Conservation (phyloP, 2,888 invertebrate genomes). For the Diploptera punctata region DNA sequence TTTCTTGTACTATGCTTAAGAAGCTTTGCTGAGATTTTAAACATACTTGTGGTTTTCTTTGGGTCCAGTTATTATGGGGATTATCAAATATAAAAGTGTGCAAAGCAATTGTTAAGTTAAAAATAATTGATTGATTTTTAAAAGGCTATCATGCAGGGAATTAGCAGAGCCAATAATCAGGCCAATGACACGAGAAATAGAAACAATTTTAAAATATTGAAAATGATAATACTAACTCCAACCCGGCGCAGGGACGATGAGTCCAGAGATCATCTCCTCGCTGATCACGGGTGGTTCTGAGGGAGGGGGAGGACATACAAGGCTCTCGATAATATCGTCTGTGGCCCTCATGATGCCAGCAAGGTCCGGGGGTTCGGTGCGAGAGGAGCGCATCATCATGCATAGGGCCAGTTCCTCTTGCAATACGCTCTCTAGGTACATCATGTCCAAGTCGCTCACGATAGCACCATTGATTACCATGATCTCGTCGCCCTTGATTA, state of each 20-base stretch:
- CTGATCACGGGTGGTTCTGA: conserved; percentile 91
- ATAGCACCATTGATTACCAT: conserved; percentile 99
- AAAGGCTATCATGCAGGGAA: too few species aligned
- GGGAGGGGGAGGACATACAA: conserved; percentile 96
- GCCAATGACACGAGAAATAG: too few species aligned
- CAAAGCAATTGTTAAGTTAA: too few species aligned
- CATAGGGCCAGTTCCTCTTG: conserved; percentile 93
- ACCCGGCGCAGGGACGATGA: conserved; percentile 96
- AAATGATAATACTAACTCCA: conserved; percentile 85
- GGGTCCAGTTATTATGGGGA: too few species aligned
- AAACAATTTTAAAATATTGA: too few species aligned
- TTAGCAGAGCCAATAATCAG: too few species aligned
- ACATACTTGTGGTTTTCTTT: too few species aligned
- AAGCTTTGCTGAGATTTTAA: too few species aligned
- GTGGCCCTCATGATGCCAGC: conserved; percentile 70
- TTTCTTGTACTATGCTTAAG: too few species aligned
- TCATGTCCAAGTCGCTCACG: conserved; percentile 98
- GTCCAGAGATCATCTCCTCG: conserved; percentile 94
- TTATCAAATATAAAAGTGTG: too few species aligned
- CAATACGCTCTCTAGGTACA: conserved; percentile 96
- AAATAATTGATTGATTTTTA: too few species aligned
- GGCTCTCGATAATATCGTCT: conserved; percentile 94
- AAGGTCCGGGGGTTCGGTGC: conserved; percentile 64
- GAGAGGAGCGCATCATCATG: conserved; percentile 91
- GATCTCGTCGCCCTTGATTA: conserved; percentile 97